phyloP scores from a whole-genome alignment of 2,797 vertebrate species.

The Molossus molossus region DNA sequence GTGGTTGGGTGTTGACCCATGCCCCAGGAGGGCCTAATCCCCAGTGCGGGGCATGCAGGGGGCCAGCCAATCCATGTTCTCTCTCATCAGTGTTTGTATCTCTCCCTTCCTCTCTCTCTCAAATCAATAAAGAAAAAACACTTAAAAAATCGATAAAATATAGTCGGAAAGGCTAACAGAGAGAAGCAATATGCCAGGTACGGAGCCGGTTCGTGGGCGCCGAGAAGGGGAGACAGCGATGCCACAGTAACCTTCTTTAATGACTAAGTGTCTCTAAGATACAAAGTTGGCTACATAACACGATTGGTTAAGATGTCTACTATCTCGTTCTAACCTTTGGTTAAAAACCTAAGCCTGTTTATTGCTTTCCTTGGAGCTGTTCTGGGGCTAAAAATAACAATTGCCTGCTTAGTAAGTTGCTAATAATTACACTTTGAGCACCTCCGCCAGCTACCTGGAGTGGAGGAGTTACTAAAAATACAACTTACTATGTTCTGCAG shows the following conservation, averaged over 20 bases:
- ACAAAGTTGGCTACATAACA: neutral
- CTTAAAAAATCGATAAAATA: neutral
- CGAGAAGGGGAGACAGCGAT: neutral
- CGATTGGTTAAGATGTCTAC: neutral
- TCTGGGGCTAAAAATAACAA: constrained; percentile 74
- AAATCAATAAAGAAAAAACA: too few species aligned
- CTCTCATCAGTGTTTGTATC: too few species aligned
- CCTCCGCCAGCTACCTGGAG: constrained; percentile 78
- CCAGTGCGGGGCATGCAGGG: too few species aligned
- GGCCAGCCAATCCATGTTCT: too few species aligned
- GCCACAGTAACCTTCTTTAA: neutral
- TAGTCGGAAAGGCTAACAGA: neutral
- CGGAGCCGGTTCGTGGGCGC: neutral
- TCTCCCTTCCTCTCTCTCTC: too few species aligned
- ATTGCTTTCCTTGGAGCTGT: constrained; percentile 76
- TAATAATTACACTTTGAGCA: constrained; percentile 73
- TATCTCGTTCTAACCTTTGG: constrained; percentile 57
- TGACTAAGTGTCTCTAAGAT: constrained; percentile 33
- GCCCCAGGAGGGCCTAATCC: too few species aligned
- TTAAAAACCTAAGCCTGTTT: constrained; percentile 71
- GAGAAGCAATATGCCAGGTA: accelerated
- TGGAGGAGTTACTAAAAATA: constrained; percentile 88
- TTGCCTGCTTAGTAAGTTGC: constrained; percentile 78
- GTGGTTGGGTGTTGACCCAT: too few species aligned
- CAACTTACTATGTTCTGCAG: constrained; percentile 79